Percentiles rank a stretch among this genome's conserved stretches.
Evolutionary conservation across 1,140 invertebrate species (phyloP).

Genomic region (Diuraphis noxia): DNA sequence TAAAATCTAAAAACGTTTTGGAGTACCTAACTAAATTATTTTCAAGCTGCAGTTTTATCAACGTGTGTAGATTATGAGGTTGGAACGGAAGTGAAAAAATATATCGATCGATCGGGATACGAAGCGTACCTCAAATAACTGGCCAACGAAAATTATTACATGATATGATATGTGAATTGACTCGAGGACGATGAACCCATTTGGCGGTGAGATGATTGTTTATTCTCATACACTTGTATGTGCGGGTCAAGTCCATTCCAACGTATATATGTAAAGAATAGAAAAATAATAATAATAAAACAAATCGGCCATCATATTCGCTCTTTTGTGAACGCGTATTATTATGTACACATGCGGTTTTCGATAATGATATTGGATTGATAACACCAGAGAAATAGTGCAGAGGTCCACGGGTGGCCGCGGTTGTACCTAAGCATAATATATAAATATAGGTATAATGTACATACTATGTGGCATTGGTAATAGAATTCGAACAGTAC

Average conservation of each 20-base stretch:
- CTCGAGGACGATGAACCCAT: constrained; percentile 49
- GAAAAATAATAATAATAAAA: constrained; percentile 25
- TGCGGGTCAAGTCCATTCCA: constrained; percentile 27
- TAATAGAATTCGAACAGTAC: not conserved
- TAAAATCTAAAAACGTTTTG: not conserved
- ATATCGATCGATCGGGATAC: not conserved
- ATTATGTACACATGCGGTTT: constrained; percentile 32
- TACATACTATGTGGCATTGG: not conserved
- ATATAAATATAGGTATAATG: not conserved
- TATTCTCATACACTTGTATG: constrained; percentile 4
- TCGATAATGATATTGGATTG: constrained; percentile 13
- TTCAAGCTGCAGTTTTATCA: not conserved
- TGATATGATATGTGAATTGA: constrained; percentile 46
- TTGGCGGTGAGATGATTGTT: constrained; percentile 47
- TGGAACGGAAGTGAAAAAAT: not conserved
- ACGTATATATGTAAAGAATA: constrained; percentile 12
- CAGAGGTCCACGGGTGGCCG: not conserved
- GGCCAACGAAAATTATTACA: constrained; percentile 33
- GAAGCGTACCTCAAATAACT: not conserved
- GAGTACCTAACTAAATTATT: not conserved
- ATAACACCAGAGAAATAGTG: not conserved
- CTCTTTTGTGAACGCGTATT: constrained; percentile 14
- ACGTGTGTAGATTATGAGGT: not conserved
- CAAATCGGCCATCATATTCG: not conserved
- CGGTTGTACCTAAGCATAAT: not conserved